Evolutionary conservation across 1,140 invertebrate genomes (phyloP).

Genomic region (Bombyx mandarina): DNA sequence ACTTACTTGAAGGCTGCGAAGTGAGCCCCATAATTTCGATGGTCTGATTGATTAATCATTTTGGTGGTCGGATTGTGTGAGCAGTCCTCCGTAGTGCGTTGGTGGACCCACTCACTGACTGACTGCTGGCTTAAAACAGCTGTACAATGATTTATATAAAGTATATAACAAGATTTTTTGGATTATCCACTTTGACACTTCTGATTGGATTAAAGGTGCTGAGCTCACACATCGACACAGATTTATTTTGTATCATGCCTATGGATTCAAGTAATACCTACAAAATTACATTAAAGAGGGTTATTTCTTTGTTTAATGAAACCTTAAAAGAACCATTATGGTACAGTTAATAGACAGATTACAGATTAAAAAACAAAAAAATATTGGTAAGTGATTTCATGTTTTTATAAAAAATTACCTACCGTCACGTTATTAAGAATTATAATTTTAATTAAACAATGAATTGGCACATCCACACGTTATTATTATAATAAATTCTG

Average conservation of each 20-base stretch:
- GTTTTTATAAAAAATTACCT: too few species aligned
- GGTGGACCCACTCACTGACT: slow-evolving; percentile 52
- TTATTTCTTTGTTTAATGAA: too few species aligned
- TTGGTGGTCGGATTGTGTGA: slow-evolving; percentile 32
- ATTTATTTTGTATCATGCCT: slow-evolving; percentile 26
- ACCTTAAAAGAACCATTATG: too few species aligned
- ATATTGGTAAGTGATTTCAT: too few species aligned
- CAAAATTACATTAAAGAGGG: not conserved
- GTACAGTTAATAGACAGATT: too few species aligned
- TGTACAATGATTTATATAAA: slow-evolving; percentile 43
- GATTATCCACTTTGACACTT: slow-evolving; percentile 43
- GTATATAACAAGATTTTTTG: slow-evolving; percentile 43
- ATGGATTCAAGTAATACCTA: not conserved
- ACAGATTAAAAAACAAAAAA: too few species aligned
- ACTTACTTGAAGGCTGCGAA: slow-evolving; percentile 51
- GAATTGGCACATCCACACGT: too few species aligned
- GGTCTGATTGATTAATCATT: slow-evolving; percentile 51
- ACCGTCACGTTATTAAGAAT: too few species aligned
- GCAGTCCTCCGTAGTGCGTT: slow-evolving; percentile 63
- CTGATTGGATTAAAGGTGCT: slow-evolving; percentile 57
- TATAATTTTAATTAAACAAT: too few species aligned
- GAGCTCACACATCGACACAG: slow-evolving; percentile 33
- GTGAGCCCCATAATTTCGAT: slow-evolving; percentile 43
- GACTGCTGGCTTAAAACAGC: slow-evolving; percentile 36
- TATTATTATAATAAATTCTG: too few species aligned